phyloP scores from a whole-genome alignment of 2,113 vertebrate genomes.

The Caranx melampygus region DNA sequence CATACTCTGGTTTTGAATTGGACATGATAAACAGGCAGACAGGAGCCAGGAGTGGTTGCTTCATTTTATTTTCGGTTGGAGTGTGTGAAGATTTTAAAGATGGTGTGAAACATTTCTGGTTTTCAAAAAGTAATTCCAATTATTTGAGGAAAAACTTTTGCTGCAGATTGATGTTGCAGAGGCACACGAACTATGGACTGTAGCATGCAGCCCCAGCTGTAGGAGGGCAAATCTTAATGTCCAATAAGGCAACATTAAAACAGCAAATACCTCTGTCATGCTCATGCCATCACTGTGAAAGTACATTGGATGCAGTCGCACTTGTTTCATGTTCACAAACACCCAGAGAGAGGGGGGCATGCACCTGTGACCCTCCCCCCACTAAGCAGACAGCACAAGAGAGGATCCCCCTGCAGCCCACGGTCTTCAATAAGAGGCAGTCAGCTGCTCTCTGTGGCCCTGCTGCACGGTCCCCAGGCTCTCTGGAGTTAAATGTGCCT shows the following conservation, averaged over 20 bases:
- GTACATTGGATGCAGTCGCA: conserved; percentile 17
- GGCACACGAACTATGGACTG: not conserved
- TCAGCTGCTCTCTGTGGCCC: conserved; percentile 77
- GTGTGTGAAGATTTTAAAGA: conserved; percentile 45
- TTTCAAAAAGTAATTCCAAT: not conserved
- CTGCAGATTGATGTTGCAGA: not conserved
- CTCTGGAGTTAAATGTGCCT: conserved; percentile 88
- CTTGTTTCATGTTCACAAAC: conserved; percentile 69
- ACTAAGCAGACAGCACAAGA: conserved; percentile 60
- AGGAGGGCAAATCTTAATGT: not conserved
- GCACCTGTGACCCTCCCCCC: conserved; percentile 76
- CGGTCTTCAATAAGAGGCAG: conserved; percentile 72
- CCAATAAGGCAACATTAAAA: conserved; percentile 1
- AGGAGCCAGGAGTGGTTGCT: conserved; percentile 3
- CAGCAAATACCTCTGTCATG: conserved; percentile 34
- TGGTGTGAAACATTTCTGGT: conserved; percentile 38
- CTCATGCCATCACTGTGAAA: conserved; percentile 65
- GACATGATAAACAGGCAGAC: conserved; percentile 56
- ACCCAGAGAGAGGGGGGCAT: conserved; percentile 28
- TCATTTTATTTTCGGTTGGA: not conserved
- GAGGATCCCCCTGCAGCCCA: conserved; percentile 72
- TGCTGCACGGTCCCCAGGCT: conserved; percentile 75
- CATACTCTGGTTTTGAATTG: conserved; percentile 52
- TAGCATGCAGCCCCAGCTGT: not conserved
- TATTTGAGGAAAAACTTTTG: conserved; percentile 19